Conservation (phyloP, 2,888 invertebrate genomes). For the Sericinus montela region DNA sequence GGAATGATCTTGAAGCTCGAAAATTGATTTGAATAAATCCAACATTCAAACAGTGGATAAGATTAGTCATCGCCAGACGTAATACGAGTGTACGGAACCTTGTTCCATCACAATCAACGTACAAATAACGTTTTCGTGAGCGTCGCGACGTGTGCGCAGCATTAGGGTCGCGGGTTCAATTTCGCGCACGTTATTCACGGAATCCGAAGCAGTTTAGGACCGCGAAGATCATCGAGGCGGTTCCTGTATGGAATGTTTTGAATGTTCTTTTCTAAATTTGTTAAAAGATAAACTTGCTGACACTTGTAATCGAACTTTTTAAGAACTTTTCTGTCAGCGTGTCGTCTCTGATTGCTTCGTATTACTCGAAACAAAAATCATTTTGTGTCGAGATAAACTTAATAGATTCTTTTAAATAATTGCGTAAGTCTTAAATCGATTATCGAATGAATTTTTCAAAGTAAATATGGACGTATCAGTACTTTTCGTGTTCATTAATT, state of each 20-base stretch:
- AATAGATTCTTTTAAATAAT: too few species aligned
- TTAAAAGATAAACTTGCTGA: not conserved
- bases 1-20: too few species aligned
- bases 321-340: not conserved
- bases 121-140: slow-evolving; percentile 55
- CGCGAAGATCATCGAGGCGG: not conserved
- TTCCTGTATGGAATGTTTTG: slow-evolving; percentile 1
- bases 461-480: not conserved
- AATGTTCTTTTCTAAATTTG: not conserved
- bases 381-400: not conserved
- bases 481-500: not conserved
- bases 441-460: not conserved
- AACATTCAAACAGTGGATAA: not conserved
- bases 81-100: slow-evolving; percentile 1
- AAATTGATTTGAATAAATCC: not conserved
- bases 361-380: not conserved
- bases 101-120: slow-evolving; percentile 21
- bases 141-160: slow-evolving; percentile 33
- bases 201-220: slow-evolving; percentile 20
- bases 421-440: too few species aligned
- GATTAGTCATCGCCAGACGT: slow-evolving; percentile 6
- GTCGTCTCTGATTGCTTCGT: too few species aligned
- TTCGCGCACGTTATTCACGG: slow-evolving; percentile 38
- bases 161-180: slow-evolving; percentile 49
- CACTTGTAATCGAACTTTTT: not conserved